Base-by-base conservation (phyloP, 2,113 vertebrate genomes). In the Polypterus senegalus region DNA sequence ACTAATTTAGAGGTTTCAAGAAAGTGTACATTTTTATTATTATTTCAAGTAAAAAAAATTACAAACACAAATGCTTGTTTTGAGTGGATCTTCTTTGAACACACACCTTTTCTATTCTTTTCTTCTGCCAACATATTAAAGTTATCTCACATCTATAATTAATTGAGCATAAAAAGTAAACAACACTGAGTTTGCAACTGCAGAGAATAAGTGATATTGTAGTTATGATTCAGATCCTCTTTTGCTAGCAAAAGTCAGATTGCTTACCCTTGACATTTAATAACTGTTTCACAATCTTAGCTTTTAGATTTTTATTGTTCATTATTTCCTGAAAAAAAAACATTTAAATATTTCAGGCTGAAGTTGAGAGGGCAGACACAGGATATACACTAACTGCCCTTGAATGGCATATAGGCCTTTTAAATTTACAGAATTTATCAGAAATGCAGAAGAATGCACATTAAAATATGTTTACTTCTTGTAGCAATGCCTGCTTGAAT, bases 281-380 rank as follows among this genome's bases (percentile, higher is more conserved):
- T 65, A 57, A 56, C 64, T 47, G 58, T 27, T 61, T 49, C 51
- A 65, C 61, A 61, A 65, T 61, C 55, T 47, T 46, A 47, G n/a
- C 59, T 54, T 61, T 65, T 61, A 65, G 59, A 44, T 47, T 47
- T 53, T 55, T 60, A 44, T 46, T 56, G 64, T 48, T 58, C 59
- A 65, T 61, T 60, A 65, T 60, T 55, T 59, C 44, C 60, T 60
- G 55, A 11, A 48, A 51, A 51, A 51, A 51, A 51, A 51, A 6
- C 49, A 51, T 51, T 51, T 51, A 51, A 51, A 51, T 51, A 51
- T 51, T 51, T 51, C 49, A 51, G 49, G 49, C 9, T 7, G 49
- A 6, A 51, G 49, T 51, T 51, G 9, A 9, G 9, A 51, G 6
- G 49, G 49, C 49, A 51, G 49, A 51, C 49, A 2, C 49, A 51